Evolutionary conservation across 2,797 vertebrate genomes (phyloP).

Genomic region (Syngnathus rostellatus): DNA sequence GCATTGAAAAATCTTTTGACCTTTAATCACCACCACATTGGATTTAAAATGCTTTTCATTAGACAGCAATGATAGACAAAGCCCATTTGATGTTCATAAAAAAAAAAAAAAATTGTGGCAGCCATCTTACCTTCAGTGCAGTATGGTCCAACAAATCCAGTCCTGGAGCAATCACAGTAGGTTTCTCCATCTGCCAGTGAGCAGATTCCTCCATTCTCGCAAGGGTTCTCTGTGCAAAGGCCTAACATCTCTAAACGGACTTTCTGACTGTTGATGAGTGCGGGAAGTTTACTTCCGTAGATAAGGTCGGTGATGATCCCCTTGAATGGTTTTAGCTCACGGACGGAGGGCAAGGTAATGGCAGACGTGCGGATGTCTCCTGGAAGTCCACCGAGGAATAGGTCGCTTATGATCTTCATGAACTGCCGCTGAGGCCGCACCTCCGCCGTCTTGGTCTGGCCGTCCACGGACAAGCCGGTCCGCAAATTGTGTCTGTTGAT

Average conservation of each 20-base stretch:
- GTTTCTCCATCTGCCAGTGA: conserved; percentile 84
- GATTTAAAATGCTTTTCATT: neutral
- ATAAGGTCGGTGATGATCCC: conserved; percentile 90
- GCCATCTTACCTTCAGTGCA: conserved; percentile 91
- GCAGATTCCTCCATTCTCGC: conserved; percentile 92
- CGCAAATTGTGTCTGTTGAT: conserved; percentile 81
- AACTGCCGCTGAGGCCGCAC: conserved; percentile 84
- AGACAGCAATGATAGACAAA: neutral
- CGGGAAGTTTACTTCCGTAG: conserved; percentile 84
- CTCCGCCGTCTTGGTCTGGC: conserved; percentile 76
- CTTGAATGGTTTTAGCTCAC: conserved; percentile 77
- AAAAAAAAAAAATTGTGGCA: neutral
- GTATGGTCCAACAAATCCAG: conserved; percentile 86
- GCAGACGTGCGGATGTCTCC: conserved; percentile 81
- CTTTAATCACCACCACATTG: too few species aligned
- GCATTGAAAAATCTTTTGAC: too few species aligned
- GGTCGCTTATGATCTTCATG: conserved; percentile 93
- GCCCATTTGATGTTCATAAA: too few species aligned
- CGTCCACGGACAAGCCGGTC: conserved; percentile 82
- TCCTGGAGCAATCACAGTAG: conserved; percentile 92
- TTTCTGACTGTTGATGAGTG: conserved; percentile 81
- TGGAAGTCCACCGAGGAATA: conserved; percentile 89
- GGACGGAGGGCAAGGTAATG: conserved; percentile 81
- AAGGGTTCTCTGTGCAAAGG: conserved; percentile 86
- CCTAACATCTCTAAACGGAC: conserved; percentile 86